Conservation (phyloP, 2,113 vertebrate species). For the Tricholaema leucomelas region DNA sequence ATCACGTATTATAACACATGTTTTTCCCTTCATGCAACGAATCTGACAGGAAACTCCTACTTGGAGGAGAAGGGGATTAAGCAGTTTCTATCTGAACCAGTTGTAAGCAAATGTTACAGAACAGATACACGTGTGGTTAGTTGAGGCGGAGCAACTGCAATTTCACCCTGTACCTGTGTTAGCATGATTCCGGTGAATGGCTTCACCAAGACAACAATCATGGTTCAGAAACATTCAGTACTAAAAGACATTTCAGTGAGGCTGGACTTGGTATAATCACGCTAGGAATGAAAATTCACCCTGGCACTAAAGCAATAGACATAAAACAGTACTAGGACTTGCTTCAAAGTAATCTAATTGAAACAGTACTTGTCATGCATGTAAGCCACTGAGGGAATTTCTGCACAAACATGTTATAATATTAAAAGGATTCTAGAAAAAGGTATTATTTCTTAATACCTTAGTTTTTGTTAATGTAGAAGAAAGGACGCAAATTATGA, state of each 20-base stretch:
- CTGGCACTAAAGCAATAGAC: not conserved
- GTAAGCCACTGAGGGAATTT: not conserved
- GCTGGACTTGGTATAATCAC: not conserved
- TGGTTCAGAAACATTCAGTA: not conserved
- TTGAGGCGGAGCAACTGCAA: not conserved
- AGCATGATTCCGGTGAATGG: not conserved
- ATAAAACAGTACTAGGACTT: not conserved
- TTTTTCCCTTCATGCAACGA: not conserved
- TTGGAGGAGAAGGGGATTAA: not conserved
- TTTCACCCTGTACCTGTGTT: not conserved
- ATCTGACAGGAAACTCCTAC: not conserved
- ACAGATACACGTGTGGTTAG: not conserved
- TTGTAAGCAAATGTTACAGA: not conserved
- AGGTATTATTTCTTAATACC: not conserved
- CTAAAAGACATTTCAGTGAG: not conserved
- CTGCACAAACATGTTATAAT: not conserved
- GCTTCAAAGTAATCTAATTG: not conserved
- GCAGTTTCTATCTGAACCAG: not conserved
- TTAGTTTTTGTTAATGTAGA: not conserved
- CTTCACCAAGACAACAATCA: not conserved
- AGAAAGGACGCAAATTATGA: not conserved
- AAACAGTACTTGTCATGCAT: not conserved
- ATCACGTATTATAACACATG: not conserved
- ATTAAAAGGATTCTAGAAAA: not conserved
- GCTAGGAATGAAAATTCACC: not conserved